phyloP scores from a whole-genome alignment of 2,888 invertebrate species.

The Ectobius pallidus region DNA sequence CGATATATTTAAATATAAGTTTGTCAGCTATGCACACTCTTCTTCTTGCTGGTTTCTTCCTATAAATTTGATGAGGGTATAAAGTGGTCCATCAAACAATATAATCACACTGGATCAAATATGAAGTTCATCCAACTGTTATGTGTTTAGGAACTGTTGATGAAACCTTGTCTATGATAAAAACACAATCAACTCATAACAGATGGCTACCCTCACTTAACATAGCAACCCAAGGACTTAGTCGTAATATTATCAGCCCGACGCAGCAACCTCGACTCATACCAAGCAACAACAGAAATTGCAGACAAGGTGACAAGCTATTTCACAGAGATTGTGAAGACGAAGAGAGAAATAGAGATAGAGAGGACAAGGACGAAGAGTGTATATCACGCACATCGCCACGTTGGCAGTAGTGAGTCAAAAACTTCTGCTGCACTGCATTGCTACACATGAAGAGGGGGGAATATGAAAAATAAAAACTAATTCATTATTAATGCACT shows the following conservation, averaged over 20 bases:
- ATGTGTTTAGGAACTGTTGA: too few relatives aligned
- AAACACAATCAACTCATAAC: neutral
- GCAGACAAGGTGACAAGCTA: slow-evolving; percentile 28
- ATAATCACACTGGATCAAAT: too few relatives aligned
- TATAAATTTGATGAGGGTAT: too few relatives aligned
- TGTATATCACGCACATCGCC: slow-evolving; percentile 4
- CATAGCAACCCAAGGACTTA: neutral
- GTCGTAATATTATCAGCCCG: neutral
- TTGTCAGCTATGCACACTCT: too few relatives aligned
- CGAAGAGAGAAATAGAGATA: neutral
- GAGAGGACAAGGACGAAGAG: neutral
- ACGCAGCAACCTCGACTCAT: slow-evolving; percentile 14
- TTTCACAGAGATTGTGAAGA: slow-evolving; percentile 23
- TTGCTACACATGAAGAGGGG: slow-evolving; percentile 24
- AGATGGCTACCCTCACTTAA: slow-evolving; percentile 11
- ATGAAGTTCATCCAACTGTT: too few relatives aligned
- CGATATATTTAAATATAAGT: too few relatives aligned
- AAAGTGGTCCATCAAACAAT: too few relatives aligned
- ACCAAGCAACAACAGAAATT: slow-evolving; percentile 25
- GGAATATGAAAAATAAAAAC: slow-evolving; percentile 40
- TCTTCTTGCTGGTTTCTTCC: too few relatives aligned
- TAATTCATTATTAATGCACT: slow-evolving; percentile 43
- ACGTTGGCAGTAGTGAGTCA: slow-evolving; percentile 15
- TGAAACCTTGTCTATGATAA: too few relatives aligned
- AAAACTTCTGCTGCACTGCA: slow-evolving; percentile 22